A percentile compares a stretch with the other conserved stretches of the same genome.
Conservation (phyloP, 2,888 invertebrate genomes). For the Timandra comae region DNA sequence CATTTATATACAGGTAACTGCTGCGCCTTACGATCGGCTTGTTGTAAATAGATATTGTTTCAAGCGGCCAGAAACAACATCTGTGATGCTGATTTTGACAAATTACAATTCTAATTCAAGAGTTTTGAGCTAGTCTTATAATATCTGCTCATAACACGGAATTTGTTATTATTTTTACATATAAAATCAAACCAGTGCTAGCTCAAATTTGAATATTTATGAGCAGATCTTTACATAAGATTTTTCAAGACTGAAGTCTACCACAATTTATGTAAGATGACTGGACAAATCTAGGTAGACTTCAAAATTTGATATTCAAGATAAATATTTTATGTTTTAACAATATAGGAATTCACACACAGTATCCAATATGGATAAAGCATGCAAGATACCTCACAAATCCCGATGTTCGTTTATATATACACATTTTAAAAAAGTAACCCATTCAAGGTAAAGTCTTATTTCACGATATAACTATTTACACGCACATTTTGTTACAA, state of each 20-base stretch:
- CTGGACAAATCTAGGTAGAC: conserved; percentile 73
- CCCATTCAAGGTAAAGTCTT: conserved; percentile 67
- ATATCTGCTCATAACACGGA: conserved; percentile 50
- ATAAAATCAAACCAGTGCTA: conserved; percentile 57
- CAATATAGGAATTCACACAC: conserved; percentile 67
- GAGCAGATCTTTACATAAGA: conserved; percentile 45
- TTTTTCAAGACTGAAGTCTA: conserved; percentile 56
- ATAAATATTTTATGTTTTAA: conserved; percentile 75
- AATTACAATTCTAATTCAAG: conserved; percentile 28
- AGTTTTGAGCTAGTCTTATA: conserved; percentile 60
- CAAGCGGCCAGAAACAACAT: conserved; percentile 64
- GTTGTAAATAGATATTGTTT: conserved; percentile 43
- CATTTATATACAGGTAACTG: conserved; percentile 31
- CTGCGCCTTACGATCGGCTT: conserved; percentile 47
- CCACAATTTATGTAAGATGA: conserved; percentile 71
- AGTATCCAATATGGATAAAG: conserved; percentile 74
- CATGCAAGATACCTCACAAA: conserved; percentile 53
- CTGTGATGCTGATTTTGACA: conserved; percentile 41
- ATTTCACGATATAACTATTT: conserved; percentile 73
- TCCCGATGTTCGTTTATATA: conserved; percentile 67
- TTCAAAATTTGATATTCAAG: conserved; percentile 57
- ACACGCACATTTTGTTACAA: conserved; percentile 74
- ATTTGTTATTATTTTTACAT: conserved; percentile 25
- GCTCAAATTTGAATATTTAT: conserved; percentile 48
- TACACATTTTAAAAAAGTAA: conserved; percentile 72